Evolutionary conservation across 1,140 invertebrate genomes (phyloP), one percentile per base, ranked within the genome.

Genomic region (Pseudomyrmex flavicornis): DNA sequence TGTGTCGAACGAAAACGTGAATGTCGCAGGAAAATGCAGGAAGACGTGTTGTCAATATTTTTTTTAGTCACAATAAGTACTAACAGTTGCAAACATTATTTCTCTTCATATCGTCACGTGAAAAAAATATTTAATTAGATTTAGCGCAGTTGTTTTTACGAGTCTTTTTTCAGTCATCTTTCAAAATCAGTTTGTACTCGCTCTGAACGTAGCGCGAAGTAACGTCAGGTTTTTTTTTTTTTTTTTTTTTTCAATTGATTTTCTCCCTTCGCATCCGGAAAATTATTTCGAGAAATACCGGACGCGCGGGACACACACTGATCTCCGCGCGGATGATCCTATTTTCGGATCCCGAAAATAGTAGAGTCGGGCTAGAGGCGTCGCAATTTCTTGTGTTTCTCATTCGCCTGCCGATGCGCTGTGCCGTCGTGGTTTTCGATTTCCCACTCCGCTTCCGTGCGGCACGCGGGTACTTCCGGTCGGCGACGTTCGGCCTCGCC

Each of bases 401-500:
- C 56, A 52, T 22, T 17, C 22, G 70, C 61, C 69, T 46, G 44
- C 65, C 62, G 68, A 17, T 65, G 54, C 66, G 65, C 65, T 13
- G 58, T 13, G 56, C 17, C 26, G 52, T 22, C 46, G 13, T 26
- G 2, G 46, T 65, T 54, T 61, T 76, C 65, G 50, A 65, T 61
- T 79, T 66, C 58, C 44, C 63, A 35, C n/a, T 83, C 10, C 54
- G 17, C 22, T 66, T 86, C 50, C 54, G 56, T 12, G 10, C 50
- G 56, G 20, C 26, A 13, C 63, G 17, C 44, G 68, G 66, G 56
- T 35, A 66, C 54, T 62, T 88, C 46, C 68, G 58, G 58, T 22
- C 63, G 48, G 44, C 74, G 10, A 52, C 35, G 13, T 46, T 35
- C 35, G 35, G 13, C 12, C 0, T 58, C 65, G 17, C 44, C 63